Evolutionary conservation across 2,797 vertebrate species (phyloP), one percentile per base, ranked within the genome.

Genomic region (Anguilla megastoma): DNA sequence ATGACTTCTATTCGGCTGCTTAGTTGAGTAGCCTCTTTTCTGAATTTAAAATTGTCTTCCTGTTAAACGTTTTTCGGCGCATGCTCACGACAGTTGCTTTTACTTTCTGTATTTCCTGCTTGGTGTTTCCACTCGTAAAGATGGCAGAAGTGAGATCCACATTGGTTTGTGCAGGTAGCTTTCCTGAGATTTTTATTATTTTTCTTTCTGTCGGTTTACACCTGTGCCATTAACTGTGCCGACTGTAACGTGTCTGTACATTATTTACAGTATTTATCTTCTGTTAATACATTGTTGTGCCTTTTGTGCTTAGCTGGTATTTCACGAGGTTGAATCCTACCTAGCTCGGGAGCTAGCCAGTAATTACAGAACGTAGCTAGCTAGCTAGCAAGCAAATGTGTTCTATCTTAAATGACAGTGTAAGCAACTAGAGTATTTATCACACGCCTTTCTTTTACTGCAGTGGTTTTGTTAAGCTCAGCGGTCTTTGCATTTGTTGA

Each of bases 401-500:
- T 18, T 58, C 16, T 50, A 60, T 86, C 63, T 52, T 88, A 12
- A 41, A 36, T 56, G 33, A 76, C 27, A 85, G 2, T 41, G 76
- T 33, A 79, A 30, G 69, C 69, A 82, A 50, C 45, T 82, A 3
- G 69, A 45, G 1, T 27, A 76, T 83, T 85, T 4, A 86, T 60
- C 12, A 66, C 89, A 14, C 87, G 71, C 91, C 9, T 85, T n/a
- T 45, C 69, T 66, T 0, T 16, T 54, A 0, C 84, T 84, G 14
- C 92, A 93, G 93, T 91, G 27, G 90, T 92, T 90, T 89, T 95
- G 52, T 88, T 95, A 0, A 90, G 88, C 85, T 93, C 94, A 14
- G 90, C 91, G 45, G 94, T 93, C 84, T 79, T 93, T 0, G 96
- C 94, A 0, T 92, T 95, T 83, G 96, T 97, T 36, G 95, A 96